phyloP scores from a whole-genome alignment of 1,140 invertebrate species.

The Eueides isabella region DNA sequence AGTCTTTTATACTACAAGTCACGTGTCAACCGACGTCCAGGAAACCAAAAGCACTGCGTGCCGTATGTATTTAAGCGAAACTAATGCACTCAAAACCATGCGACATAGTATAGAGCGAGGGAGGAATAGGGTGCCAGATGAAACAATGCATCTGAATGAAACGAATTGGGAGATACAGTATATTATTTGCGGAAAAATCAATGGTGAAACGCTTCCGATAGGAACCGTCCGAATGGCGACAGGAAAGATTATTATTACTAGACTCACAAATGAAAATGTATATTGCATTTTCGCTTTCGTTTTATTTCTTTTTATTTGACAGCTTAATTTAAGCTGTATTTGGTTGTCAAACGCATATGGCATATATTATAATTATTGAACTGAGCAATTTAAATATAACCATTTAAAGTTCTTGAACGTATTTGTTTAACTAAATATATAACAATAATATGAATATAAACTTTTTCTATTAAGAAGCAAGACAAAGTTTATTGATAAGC shows the following conservation, averaged over 20 bases:
- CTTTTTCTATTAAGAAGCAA: too few relatives aligned
- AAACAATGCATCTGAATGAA: slow-evolving; percentile 58
- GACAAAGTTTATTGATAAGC: too few relatives aligned
- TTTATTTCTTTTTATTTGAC: slow-evolving; percentile 59
- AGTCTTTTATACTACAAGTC: slow-evolving; percentile 76
- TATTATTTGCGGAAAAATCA: slow-evolving; percentile 80
- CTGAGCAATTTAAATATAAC: not conserved
- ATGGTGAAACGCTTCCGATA: slow-evolving; percentile 74
- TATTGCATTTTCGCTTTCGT: slow-evolving; percentile 48
- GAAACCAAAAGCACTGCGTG: slow-evolving; percentile 61
- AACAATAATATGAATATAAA: too few relatives aligned
- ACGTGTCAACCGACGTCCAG: slow-evolving; percentile 73
- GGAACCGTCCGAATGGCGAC: slow-evolving; percentile 52
- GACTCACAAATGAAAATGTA: slow-evolving; percentile 60
- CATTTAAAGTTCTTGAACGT: not conserved
- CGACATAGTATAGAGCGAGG: slow-evolving; percentile 52
- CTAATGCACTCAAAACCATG: slow-evolving; percentile 79
- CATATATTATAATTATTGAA: too few relatives aligned
- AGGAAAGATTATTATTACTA: slow-evolving; percentile 76
- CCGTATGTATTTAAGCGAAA: slow-evolving; percentile 69
- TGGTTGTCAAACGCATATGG: slow-evolving; percentile 51
- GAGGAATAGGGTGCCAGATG: slow-evolving; percentile 37
- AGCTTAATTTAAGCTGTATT: slow-evolving; percentile 71
- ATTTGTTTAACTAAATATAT: too few relatives aligned
- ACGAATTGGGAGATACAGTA: slow-evolving; percentile 56